Base-by-base conservation (phyloP, 2,113 vertebrate genomes). In the Megatriorchis doriae region DNA sequence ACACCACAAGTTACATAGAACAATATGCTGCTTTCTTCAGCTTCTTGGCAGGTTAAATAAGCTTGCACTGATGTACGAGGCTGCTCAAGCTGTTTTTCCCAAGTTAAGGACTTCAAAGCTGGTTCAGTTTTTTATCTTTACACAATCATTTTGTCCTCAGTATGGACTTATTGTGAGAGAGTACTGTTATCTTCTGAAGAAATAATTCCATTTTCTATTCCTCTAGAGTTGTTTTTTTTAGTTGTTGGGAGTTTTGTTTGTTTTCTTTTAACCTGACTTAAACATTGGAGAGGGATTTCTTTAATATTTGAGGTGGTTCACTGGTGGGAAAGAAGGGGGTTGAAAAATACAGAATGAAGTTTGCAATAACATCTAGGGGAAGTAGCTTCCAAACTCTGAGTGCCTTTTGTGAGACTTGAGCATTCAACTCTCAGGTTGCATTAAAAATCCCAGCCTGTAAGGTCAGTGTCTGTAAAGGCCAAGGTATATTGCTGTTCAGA, bases 31-130 rank as follows among this genome's bases (percentile, higher is more conserved):
- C 85, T 95, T 90, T 88, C 81, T 94, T 96, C 82, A 61, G 45
- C 71, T 86, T 90, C 73, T 95, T 96, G 90, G 90, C 93, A 90
- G 72, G 50, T 81, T 93, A 94, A 94, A 72, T 92, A 90, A 81
- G 50, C 50, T 90, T 66, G 42, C n/a, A 38, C 17, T 94, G 55
- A 93, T 90, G 50, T 90, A 72, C 19, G 31, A 58, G 66, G 43
- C 79, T 88, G 78, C 70, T 58, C 5, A 3, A 74, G 67, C 65
- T 89, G 86, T 91, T 92, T 91, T 92, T 88, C 34, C 42, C 1
- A 1, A 91, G 42, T 73, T 94, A 72, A 86, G 43, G 80, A n/a
- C 71, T 90, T 95, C 25, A 88, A 88, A 94, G 20, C 58, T 77
- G 7, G 12, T 82, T 72, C 21, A 29, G 14, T 56, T 82, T 16